phyloP scores from a whole-genome alignment of 2,888 invertebrate species.

The Coelopa pilipes region DNA sequence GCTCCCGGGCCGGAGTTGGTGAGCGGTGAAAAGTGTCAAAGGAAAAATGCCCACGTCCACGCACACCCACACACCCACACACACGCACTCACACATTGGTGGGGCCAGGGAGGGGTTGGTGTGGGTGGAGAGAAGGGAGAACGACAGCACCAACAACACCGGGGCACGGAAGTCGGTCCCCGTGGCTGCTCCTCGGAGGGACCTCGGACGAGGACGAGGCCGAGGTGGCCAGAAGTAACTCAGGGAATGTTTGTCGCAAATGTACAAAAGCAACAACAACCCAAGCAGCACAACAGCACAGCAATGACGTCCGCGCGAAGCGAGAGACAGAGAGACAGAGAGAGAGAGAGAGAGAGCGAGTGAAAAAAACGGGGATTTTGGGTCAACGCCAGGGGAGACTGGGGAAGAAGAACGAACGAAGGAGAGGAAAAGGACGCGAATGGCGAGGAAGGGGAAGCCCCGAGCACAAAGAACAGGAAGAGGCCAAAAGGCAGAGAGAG shows the following conservation, averaged over 20 bases:
- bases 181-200: background rate
- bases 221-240: conserved; percentile 12
- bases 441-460: background rate
- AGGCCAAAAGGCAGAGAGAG: background rate
- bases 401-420: background rate
- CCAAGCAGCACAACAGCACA: conserved; percentile 14
- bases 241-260: conserved; percentile 17
- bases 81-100: background rate
- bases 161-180: conserved; percentile 8
- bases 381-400: conserved; percentile 28
- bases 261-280: conserved; percentile 32
- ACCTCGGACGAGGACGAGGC: background rate
- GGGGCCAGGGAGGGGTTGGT: conserved; percentile 13
- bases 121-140: conserved; percentile 3
- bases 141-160: background rate
- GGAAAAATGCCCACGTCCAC: conserved; percentile 1
- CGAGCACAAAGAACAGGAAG: background rate
- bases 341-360: too few species aligned
- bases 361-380: conserved; percentile 31
- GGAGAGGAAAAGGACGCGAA: background rate
- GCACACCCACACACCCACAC: background rate
- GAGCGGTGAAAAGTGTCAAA: background rate
- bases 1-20: too few species aligned
- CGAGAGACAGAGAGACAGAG: background rate
- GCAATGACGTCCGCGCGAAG: conserved; percentile 25